Percentiles rank a stretch among this genome's conserved stretches.
These are phyloP conservation scores for Isaurus tuberculatus DNA, from an alignment of 92 coral and sea anemone genomes.

Conservation along the genomic window DNA sequence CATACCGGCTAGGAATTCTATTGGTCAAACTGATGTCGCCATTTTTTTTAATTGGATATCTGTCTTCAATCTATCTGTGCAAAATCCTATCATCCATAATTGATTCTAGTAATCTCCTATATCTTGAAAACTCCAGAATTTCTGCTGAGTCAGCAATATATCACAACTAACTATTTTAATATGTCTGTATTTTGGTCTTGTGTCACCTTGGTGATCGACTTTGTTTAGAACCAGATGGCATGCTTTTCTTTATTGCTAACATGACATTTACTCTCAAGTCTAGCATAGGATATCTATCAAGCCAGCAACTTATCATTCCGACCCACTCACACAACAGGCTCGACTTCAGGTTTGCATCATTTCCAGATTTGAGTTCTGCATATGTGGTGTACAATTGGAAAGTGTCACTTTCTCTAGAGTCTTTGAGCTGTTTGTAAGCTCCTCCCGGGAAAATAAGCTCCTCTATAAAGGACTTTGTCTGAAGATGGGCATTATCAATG, in stretches of 20 bases:
- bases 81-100: too few species aligned
- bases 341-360: slow-evolving; percentile 81
- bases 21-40: too few species aligned
- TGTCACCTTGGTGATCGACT: slow-evolving; percentile 31
- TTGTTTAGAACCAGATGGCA: background rate
- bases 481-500: slow-evolving; percentile 98
- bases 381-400: slow-evolving; percentile 91
- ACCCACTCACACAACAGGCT: slow-evolving; percentile 86
- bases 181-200: too few species aligned
- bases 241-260: slow-evolving; percentile 82
- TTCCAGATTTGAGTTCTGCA: slow-evolving; percentile 95
- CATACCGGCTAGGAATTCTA: too few species aligned
- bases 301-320: slow-evolving; percentile 86
- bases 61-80: too few species aligned
- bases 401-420: slow-evolving; percentile 77
- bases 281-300: slow-evolving; percentile 93
- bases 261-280: slow-evolving; percentile 92
- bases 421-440: slow-evolving; percentile 71
- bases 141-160: background rate
- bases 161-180: too few species aligned
- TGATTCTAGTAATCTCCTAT: too few species aligned
- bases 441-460: slow-evolving; percentile 90
- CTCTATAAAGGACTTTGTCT: slow-evolving; percentile 91
- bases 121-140: too few species aligned
- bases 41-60: too few species aligned